Evolutionary conservation across 2,797 vertebrate genomes (phyloP).

Genomic region (Adrianichthys oophorus): DNA sequence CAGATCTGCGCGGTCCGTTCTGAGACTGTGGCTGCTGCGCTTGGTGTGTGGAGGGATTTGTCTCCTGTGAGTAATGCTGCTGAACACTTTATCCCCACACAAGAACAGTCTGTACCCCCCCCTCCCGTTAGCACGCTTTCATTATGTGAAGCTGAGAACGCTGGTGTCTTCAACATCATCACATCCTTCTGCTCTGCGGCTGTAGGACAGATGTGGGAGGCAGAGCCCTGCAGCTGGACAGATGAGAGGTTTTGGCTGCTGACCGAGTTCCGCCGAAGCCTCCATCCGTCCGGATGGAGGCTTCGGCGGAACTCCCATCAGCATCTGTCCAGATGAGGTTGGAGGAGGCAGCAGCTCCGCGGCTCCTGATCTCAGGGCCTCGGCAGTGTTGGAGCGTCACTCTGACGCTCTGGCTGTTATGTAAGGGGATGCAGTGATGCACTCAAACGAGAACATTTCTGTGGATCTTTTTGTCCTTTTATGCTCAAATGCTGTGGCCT

Average conservation of each 20-base stretch:
- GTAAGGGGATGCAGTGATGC: neutral
- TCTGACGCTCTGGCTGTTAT: constrained; percentile 15
- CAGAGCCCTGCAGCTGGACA: constrained; percentile 20
- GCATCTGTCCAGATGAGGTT: too few relatives aligned
- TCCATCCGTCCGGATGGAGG: too few relatives aligned
- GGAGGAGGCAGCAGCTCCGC: too few relatives aligned
- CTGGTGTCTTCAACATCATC: too few relatives aligned
- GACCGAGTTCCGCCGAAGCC: too few relatives aligned
- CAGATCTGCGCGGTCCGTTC: too few relatives aligned
- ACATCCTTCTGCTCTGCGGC: neutral
- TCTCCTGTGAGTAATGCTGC: constrained; percentile 27
- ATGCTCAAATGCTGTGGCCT: too few relatives aligned
- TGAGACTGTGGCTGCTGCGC: neutral
- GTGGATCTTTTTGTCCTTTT: too few relatives aligned
- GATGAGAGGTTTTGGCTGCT: constrained; percentile 3
- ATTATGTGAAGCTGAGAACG: too few relatives aligned
- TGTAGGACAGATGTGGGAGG: constrained; percentile 5
- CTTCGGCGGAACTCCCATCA: neutral
- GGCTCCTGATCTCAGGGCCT: too few relatives aligned
- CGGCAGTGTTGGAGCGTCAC: constrained; percentile 20
- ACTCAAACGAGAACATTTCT: too few relatives aligned
- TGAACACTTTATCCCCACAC: constrained; percentile 47
- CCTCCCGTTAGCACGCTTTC: too few relatives aligned
- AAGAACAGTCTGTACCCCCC: constrained; percentile 28
- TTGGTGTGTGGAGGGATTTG: neutral